Evolutionary conservation across 2,113 vertebrate genomes (phyloP), one percentile per base, ranked within the genome.

Genomic region (Bubo bubo): DNA sequence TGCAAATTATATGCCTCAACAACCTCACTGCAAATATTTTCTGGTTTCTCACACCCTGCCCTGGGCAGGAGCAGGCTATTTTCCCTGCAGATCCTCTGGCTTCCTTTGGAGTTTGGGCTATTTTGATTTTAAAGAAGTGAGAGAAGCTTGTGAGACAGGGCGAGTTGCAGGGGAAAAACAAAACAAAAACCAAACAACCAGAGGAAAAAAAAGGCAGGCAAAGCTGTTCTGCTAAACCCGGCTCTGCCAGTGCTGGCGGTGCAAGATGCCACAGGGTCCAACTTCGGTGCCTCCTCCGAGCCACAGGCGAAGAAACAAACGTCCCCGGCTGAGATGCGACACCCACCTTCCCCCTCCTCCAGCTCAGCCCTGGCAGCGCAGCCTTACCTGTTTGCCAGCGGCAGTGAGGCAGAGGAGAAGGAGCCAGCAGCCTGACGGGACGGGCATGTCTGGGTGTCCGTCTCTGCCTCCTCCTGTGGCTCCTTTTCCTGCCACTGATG

Each of bases 301-400:
- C 13, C 5, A 17, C 7, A 19, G 41, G 66, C 35, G 4, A 59
- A 34, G 74, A 37, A 19, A 6, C 4, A 5, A 52, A 3, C 20
- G 20, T 56, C 58, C 6, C 12, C 3, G 6, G 55, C 10, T 1
- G 50, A 26, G 73, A 14, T 3, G 47, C 6, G 14, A 18, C 75
- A 10, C 37, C 70, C 52, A 4, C 52, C 28, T 34, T 27, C 22
- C 45, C 88, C 26, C 64, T 71, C 12, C n/a, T 43, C 30, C 14
- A 2, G 41, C 79, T 26, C 79, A 4, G 70, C 66, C 52, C 79
- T 23, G 37, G 66, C 83, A n/a, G 73, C 12, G 34, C 68, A 24
- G 74, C 64, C 96, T 94, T 96, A 97, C 97, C 97, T 97, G 97
- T 7, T 16, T 14, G 70, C 77, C 89, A 30, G 95, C 62, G 22